phyloP scores from a whole-genome alignment of 1,140 invertebrate species.

The Megathymus violae region DNA sequence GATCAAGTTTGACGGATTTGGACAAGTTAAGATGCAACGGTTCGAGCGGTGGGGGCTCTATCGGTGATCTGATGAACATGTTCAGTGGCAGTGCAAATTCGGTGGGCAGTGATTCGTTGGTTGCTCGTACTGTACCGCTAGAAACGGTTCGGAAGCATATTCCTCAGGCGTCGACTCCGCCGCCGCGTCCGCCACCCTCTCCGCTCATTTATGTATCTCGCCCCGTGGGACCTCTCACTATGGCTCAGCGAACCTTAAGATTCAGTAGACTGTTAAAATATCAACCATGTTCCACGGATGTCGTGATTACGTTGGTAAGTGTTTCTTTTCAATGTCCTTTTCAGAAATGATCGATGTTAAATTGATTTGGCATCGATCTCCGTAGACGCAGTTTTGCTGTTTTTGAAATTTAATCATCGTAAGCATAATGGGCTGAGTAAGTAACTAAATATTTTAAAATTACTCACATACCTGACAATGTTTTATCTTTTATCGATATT shows the following conservation, averaged over 20 bases:
- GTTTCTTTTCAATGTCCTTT: background rate
- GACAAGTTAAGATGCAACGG: constrained; percentile 85
- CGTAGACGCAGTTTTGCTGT: too few species aligned
- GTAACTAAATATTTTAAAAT: too few species aligned
- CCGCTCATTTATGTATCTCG: constrained; percentile 72
- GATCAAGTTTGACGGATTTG: constrained; percentile 89
- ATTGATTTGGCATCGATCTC: background rate
- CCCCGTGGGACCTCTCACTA: constrained; percentile 81
- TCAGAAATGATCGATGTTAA: background rate
- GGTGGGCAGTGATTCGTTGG: constrained; percentile 86
- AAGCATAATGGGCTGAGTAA: too few species aligned
- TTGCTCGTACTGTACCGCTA: constrained; percentile 88
- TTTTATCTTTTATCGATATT: too few species aligned
- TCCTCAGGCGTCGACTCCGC: constrained; percentile 63
- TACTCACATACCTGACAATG: too few species aligned
- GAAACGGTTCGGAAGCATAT: constrained; percentile 86
- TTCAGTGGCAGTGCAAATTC: constrained; percentile 88
- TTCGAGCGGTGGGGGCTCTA: constrained; percentile 86
- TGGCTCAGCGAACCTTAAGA: constrained; percentile 87
- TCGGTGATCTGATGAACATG: constrained; percentile 91
- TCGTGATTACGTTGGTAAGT: constrained; percentile 72
- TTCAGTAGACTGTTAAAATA: constrained; percentile 86
- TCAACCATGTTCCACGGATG: constrained; percentile 71
- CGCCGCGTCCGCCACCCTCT: constrained; percentile 67
- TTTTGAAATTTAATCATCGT: too few species aligned